Percentiles rank a stretch among this genome's conserved stretches.
These are phyloP conservation scores for Sesia bembeciformis DNA, from an alignment of 2,888 invertebrate genomes.

Conservation along the genomic window DNA sequence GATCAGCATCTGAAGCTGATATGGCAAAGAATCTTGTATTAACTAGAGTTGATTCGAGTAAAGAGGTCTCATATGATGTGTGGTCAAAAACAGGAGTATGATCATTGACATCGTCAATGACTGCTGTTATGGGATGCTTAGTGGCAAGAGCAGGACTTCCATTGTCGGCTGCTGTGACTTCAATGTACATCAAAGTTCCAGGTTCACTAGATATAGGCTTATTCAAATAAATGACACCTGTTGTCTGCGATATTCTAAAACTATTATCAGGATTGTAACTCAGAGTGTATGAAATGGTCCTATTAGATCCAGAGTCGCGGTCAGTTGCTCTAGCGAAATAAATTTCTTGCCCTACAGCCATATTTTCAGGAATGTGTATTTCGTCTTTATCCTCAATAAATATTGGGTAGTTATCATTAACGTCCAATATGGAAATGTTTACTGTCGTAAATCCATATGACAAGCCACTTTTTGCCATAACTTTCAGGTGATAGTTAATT, in stretches of 20 bases:
- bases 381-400: slow-evolving; percentile 87
- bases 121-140: slow-evolving; percentile 81
- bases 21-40: slow-evolving; percentile 94
- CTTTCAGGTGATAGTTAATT: slow-evolving; percentile 82
- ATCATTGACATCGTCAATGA: slow-evolving; percentile 92
- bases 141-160: slow-evolving; percentile 84
- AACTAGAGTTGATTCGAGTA: slow-evolving; percentile 91
- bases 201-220: slow-evolving; percentile 85
- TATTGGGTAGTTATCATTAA: slow-evolving; percentile 93
- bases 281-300: slow-evolving; percentile 86
- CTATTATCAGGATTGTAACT: slow-evolving; percentile 85
- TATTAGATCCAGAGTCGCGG: slow-evolving; percentile 91
- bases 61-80: slow-evolving; percentile 92
- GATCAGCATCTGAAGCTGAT: slow-evolving; percentile 91
- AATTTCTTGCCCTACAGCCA: slow-evolving; percentile 94
- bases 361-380: slow-evolving; percentile 87
- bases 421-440: slow-evolving; percentile 86
- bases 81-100: slow-evolving; percentile 96
- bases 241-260: slow-evolving; percentile 88
- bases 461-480: slow-evolving; percentile 85
- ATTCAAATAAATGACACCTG: slow-evolving; percentile 91
- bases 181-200: slow-evolving; percentile 79
- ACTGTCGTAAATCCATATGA: slow-evolving; percentile 86
- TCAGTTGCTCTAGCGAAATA: slow-evolving; percentile 91
- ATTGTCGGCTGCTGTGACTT: slow-evolving; percentile 90